Evolutionary conservation across 2,797 vertebrate genomes (phyloP).

Genomic region (Bovichtus variegatus): DNA sequence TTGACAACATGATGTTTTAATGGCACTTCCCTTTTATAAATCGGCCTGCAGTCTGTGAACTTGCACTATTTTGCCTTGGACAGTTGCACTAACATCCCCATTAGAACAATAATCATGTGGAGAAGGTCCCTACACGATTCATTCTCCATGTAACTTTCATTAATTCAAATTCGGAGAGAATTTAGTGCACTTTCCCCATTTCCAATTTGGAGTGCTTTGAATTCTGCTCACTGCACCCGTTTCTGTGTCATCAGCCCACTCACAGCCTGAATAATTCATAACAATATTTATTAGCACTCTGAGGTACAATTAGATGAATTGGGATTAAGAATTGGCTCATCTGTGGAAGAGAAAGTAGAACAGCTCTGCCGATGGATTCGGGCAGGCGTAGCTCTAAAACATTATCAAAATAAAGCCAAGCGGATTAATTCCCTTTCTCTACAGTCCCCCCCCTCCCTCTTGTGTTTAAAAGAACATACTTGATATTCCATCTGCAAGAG

Average conservation of each 20-base stretch:
- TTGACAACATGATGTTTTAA: slow-evolving; percentile 56
- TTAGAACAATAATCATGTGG: slow-evolving; percentile 61
- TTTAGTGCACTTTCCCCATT: slow-evolving; percentile 77
- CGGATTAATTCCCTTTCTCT: slow-evolving; percentile 74
- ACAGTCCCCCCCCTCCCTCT: slow-evolving; percentile 39
- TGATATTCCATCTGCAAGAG: slow-evolving; percentile 77
- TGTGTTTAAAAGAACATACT: slow-evolving; percentile 74
- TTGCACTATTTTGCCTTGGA: slow-evolving; percentile 47
- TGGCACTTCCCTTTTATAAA: slow-evolving; percentile 66
- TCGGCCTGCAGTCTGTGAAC: slow-evolving; percentile 49
- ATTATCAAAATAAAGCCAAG: slow-evolving; percentile 82
- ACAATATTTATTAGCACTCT: slow-evolving; percentile 87
- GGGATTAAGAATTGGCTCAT: slow-evolving; percentile 83
- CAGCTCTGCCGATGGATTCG: slow-evolving; percentile 76
- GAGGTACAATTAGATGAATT: slow-evolving; percentile 87
- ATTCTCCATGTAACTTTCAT: slow-evolving; percentile 73
- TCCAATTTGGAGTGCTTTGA: slow-evolving; percentile 80
- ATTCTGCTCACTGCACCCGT: slow-evolving; percentile 77
- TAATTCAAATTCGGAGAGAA: slow-evolving; percentile 76
- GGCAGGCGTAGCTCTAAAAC: slow-evolving; percentile 74
- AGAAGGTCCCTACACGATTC: slow-evolving; percentile 59
- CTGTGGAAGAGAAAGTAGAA: slow-evolving; percentile 74
- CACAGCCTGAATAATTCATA: slow-evolving; percentile 85
- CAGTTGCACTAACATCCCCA: slow-evolving; percentile 65
- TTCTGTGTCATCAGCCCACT: slow-evolving; percentile 83